These are phyloP conservation scores for Drosophila cracens DNA, from an alignment of 2,888 invertebrate species.

Conservation along the genomic window DNA sequence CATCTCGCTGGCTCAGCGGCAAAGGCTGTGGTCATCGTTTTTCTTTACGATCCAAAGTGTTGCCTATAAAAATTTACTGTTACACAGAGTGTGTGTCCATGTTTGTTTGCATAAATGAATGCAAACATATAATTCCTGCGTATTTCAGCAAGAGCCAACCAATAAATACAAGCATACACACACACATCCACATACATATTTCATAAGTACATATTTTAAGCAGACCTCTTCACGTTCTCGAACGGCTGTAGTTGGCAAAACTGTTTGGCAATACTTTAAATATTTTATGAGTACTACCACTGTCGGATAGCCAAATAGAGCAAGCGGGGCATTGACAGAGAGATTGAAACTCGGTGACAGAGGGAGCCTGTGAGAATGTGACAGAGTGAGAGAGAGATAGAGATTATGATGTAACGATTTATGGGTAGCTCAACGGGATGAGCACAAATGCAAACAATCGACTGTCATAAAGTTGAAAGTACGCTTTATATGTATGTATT, in stretches of 20 bases:
- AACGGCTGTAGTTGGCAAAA: constrained; percentile 50
- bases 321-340: constrained; percentile 3
- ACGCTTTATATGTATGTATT: constrained; percentile 33
- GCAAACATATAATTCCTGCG: constrained; percentile 65
- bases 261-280: constrained; percentile 67
- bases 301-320: constrained; percentile 9
- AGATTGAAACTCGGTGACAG: constrained; percentile 1
- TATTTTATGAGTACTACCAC: constrained; percentile 52
- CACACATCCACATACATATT: constrained; percentile 9
- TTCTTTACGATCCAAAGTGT: constrained; percentile 71
- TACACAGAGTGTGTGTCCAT: constrained; percentile 35
- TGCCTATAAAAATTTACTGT: constrained; percentile 70
- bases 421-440: constrained; percentile 62
- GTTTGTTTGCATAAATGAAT: constrained; percentile 69
- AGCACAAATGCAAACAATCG: constrained; percentile 56
- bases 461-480: constrained; percentile 41
- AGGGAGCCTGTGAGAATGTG: neutral
- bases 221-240: constrained; percentile 13
- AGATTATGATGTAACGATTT: constrained; percentile 73
- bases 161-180: constrained; percentile 35
- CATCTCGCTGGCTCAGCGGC: constrained; percentile 32
- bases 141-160: constrained; percentile 31
- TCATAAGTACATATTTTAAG: constrained; percentile 12
- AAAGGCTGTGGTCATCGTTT: constrained; percentile 52
- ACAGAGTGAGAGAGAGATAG: neutral